These are phyloP conservation scores for Pleuronectes platessa DNA, from an alignment of 2,113 vertebrate species.

Conservation along the genomic window DNA sequence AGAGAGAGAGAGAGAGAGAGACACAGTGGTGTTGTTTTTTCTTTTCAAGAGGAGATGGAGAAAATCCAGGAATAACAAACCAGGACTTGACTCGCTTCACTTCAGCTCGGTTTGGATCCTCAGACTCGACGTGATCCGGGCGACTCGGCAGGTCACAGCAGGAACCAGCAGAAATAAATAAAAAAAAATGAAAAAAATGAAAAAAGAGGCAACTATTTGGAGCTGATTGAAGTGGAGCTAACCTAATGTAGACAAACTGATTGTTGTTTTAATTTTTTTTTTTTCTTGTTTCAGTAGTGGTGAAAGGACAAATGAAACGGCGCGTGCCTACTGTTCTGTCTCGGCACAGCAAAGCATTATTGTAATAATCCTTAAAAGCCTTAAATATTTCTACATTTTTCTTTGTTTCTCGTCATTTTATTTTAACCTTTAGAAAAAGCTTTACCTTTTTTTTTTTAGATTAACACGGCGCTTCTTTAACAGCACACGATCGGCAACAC, in stretches of 20 bases:
- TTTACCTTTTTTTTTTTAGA: constrained; percentile 67
- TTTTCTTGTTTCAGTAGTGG: constrained; percentile 56
- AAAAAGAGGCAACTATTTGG: constrained; percentile 47
- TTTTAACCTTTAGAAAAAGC: constrained; percentile 66
- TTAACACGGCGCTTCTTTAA: constrained; percentile 69
- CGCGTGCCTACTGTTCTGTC: constrained; percentile 56
- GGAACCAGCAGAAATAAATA: not conserved
- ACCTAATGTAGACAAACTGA: constrained; percentile 75
- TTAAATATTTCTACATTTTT: constrained; percentile 69
- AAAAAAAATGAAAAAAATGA: not conserved
- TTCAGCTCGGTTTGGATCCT: constrained; percentile 42
- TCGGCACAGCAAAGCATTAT: constrained; percentile 68
- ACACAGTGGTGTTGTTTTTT: not conserved
- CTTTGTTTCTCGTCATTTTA: constrained; percentile 49
- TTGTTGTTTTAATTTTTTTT: constrained; percentile 52
- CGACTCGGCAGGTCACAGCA: not conserved
- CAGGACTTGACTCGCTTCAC: constrained; percentile 37
- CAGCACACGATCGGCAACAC: constrained; percentile 53
- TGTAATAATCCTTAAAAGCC: constrained; percentile 76
- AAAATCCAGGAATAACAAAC: constrained; percentile 38
- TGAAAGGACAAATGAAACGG: constrained; percentile 44
- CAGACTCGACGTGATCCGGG: constrained; percentile 14
- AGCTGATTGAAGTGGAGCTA: constrained; percentile 67
- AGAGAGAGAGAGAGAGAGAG: not conserved
- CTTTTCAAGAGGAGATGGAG: not conserved